Base-by-base conservation (phyloP, 2,797 vertebrate species). In the Labeo calbasu region DNA sequence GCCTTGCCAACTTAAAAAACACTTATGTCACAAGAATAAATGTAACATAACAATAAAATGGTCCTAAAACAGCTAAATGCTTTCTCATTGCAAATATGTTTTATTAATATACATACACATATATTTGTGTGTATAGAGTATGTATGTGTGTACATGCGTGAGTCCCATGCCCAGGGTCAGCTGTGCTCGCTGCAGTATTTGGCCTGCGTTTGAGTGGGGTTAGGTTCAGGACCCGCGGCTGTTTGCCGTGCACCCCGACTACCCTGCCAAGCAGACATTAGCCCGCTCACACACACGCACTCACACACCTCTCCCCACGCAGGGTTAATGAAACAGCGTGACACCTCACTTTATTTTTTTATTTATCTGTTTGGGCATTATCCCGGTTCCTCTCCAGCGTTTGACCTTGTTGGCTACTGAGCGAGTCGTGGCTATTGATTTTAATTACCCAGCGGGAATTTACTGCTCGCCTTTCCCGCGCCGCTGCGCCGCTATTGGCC, bases 391-490 rank as follows among this genome's bases (percentile, higher is more conserved):
- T 86, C 82, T 83, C 85, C 92, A 88, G 92, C 92, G 89, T 93
- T 92, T 96, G 96, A 98, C 96, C 96, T 98, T 97, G 97, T 94
- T 96, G 92, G 93, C 94, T 94, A 95, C 95, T 93, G 93, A 87
- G 93, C 92, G 94, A 96, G 93, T 96, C 94, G 95, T 94, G 92
- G 94, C 94, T 97, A 98, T 97, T 98, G 97, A 99, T 98, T 99
- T 98, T 98, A 99, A 98, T 99, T 97, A 96, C 93, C 87, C 88
- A 84, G 80, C 75, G 86, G 87, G 88, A 88, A 87, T 89, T 87
- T 88, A 88, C 87, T 83, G 88, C 88, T 85, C 86, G 83, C 85
- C 73, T 86, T 78, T 55, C 71, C 82, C 28, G 85, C 70, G 69
- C 80, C 76, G 65, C 88, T 93, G 94, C 93, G 95, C 94, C 94